Percentiles rank a stretch among this genome's conserved stretches.
These are phyloP conservation scores for Pseudopodoces humilis DNA, from an alignment of 2,113 vertebrate species.

Conservation along the genomic window DNA sequence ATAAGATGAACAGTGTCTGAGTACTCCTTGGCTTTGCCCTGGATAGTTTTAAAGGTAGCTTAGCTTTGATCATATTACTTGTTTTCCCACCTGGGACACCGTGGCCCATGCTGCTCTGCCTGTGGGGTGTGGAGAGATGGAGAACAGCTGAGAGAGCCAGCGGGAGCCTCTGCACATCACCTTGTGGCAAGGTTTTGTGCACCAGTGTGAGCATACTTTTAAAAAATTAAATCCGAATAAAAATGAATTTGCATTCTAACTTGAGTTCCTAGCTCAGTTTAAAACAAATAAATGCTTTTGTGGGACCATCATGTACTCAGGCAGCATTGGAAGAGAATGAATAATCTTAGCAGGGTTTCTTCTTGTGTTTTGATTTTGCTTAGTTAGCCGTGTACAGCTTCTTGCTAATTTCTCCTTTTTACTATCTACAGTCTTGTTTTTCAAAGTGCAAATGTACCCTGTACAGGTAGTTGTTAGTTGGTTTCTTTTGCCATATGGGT, in stretches of 20 bases:
- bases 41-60: neutral
- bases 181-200: neutral
- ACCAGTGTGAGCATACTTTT: neutral
- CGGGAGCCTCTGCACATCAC: neutral
- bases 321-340: neutral
- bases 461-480: neutral
- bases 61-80: neutral
- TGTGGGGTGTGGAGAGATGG: neutral
- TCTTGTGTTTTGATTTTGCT: neutral
- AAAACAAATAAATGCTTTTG: neutral
- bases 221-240: neutral
- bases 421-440: neutral
- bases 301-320: neutral
- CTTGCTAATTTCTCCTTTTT: neutral
- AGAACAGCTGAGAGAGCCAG: neutral
- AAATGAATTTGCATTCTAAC: neutral
- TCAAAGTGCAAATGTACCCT: neutral
- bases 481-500: neutral
- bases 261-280: neutral
- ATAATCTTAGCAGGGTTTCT: neutral
- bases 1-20: neutral
- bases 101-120: neutral
- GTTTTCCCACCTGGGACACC: accelerated
- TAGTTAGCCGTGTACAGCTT: neutral
- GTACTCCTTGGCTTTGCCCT: neutral